Percentiles rank a stretch among this genome's conserved stretches.
These are phyloP conservation scores for Netelia inedita DNA, from an alignment of 2,888 invertebrate species.

Conservation along the genomic window DNA sequence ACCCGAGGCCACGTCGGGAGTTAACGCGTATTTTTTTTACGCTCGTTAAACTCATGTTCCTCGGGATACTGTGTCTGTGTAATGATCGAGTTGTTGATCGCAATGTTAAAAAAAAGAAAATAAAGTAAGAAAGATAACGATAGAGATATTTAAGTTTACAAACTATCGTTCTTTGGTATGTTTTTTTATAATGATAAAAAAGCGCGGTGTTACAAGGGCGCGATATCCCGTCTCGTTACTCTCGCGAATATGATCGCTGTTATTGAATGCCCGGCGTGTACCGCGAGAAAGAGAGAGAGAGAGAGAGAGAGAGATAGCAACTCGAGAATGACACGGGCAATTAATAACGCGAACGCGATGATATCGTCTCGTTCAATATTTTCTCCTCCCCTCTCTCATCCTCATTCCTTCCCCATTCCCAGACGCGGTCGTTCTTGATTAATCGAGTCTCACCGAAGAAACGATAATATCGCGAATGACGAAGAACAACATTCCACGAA, in stretches of 20 bases:
- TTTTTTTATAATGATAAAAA: constrained; percentile 3
- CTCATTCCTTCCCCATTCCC: not conserved
- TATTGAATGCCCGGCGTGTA: constrained; percentile 36
- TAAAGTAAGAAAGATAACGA: not conserved
- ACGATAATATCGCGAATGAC: constrained; percentile 10
- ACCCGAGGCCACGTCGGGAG: constrained; percentile 40
- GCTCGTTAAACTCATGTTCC: constrained; percentile 22
- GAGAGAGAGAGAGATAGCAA: not conserved
- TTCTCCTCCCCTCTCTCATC: constrained; percentile 9
- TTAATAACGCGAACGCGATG: constrained; percentile 48
- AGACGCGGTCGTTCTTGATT: not conserved
- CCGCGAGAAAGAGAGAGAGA: not conserved
- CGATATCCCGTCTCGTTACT: not conserved
- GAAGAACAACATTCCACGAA: too few relatives aligned
- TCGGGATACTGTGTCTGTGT: not conserved
- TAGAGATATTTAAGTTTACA: not conserved
- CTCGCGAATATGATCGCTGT: constrained; percentile 1
- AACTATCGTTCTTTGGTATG: not conserved
- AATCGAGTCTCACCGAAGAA: constrained; percentile 11
- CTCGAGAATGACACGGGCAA: constrained; percentile 19
- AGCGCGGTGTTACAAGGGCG: not conserved
- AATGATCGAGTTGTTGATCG: constrained; percentile 44
- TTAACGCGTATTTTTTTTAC: constrained; percentile 42
- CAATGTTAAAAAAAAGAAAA: constrained; percentile 15
- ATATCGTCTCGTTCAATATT: constrained; percentile 9